Evolutionary conservation across 2,888 invertebrate genomes (phyloP), one percentile per base, ranked within the genome.

Genomic region (Tipula helvola): DNA sequence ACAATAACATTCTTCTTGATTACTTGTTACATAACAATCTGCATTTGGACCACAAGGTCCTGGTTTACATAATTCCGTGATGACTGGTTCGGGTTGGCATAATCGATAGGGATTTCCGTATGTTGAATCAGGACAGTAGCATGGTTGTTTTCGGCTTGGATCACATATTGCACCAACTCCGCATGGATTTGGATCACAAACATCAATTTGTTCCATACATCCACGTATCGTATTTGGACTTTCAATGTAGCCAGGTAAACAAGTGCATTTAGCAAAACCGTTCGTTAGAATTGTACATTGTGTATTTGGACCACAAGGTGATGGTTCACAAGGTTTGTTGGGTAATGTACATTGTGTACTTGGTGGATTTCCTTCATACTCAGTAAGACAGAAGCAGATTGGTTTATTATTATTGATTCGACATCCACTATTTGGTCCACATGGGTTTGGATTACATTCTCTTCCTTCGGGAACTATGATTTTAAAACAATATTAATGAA

Each of bases 211-310:
- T 90, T 96, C 95, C 5, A 96, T 92, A 89, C 97, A 97, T 83
- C 97, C 97, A 90, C 97, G 93, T 83, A 97, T 95, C 0, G 97
- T 97, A 89, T 97, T 97, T 0, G 96, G 96, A 90, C 96, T 96
- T 92, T 97, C 97, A 52, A 96, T 93, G 90, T 94, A 97, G 18
- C 96, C 97, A 85, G 95, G 93, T 87, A 96, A 91, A 90, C 97
- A 98, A 36, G 96, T 97, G 89, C 98, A 98, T 92, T 97, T 96
- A 0, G 97, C 95, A 90, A 96, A 96, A 86, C 96, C 97, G 88
- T 96, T 96, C 86, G 93, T 92, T 86, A 96, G 91, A 86, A 96
- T 92, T 0, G 95, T 93, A 89, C 97, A 97, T 90, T 96, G 96
- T 1, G 97, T 97, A 89, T 97, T 97, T 8, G 96, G 96, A 13